Evolutionary conservation across 2,888 invertebrate genomes (phyloP).

Genomic region (Agrilus cyanescens): DNA sequence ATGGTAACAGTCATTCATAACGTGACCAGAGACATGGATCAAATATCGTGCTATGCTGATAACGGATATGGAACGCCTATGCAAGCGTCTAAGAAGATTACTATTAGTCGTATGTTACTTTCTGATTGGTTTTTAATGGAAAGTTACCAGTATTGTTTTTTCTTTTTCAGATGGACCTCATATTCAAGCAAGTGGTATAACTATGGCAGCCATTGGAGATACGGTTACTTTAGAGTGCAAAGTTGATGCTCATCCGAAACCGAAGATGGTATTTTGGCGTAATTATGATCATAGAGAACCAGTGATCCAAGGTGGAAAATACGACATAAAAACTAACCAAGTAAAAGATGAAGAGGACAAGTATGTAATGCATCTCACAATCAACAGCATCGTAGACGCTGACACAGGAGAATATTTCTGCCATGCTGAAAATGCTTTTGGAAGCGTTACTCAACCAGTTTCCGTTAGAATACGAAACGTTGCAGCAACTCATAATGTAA

Average conservation of each 20-base stretch:
- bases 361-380: conserved; percentile 63
- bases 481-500: conserved; percentile 55
- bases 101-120: conserved; percentile 62
- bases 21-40: conserved; percentile 73
- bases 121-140: not conserved
- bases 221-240: conserved; percentile 65
- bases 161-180: conserved; percentile 53
- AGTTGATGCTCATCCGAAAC: conserved; percentile 68
- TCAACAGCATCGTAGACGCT: conserved; percentile 54
- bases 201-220: conserved; percentile 65
- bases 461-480: conserved; percentile 57
- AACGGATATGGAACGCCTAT: conserved; percentile 80
- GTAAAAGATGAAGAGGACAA: conserved; percentile 55
- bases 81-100: conserved; percentile 70
- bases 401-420: conserved; percentile 77
- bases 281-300: conserved; percentile 62
- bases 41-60: conserved; percentile 78
- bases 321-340: conserved; percentile 47
- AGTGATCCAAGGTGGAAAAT: conserved; percentile 67
- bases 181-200: conserved; percentile 65
- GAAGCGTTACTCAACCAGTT: conserved; percentile 58
- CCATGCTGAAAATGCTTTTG: conserved; percentile 74
- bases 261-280: conserved; percentile 72
- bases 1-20: conserved; percentile 82
- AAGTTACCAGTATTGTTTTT: not conserved